phyloP scores from a whole-genome alignment of 1,140 invertebrate species.

The Luehdorfia chinensis region DNA sequence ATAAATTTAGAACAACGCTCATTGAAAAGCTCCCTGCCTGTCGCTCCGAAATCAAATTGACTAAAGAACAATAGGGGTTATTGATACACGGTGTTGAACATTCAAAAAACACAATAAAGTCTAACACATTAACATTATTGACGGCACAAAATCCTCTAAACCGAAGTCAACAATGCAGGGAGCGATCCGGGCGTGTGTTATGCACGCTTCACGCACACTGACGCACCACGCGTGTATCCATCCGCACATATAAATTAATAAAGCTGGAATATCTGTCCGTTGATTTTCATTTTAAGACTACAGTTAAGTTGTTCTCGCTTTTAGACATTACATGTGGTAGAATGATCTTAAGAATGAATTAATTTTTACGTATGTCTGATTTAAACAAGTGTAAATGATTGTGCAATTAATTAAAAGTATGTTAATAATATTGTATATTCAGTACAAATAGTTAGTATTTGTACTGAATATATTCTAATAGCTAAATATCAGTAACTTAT shows the following conservation, averaged over 20 bases:
- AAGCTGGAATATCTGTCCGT: neutral
- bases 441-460: no score
- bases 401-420: no score
- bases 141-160: slow-evolving; percentile 29
- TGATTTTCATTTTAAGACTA: neutral
- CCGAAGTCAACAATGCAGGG: slow-evolving; percentile 35
- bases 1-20: neutral
- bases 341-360: no score
- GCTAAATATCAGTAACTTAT: no score
- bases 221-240: slow-evolving; percentile 14
- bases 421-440: no score
- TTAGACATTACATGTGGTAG: no score
- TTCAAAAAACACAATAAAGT: slow-evolving; percentile 13
- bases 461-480: no score
- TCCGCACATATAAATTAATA: no score
- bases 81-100: slow-evolving; percentile 5
- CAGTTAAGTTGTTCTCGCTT: no score
- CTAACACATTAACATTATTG: slow-evolving; percentile 18
- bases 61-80: slow-evolving; percentile 9
- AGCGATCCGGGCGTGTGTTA: slow-evolving; percentile 31
- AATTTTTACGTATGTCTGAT: no score
- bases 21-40: neutral
- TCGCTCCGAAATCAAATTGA: slow-evolving; percentile 2
- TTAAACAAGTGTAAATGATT: no score
- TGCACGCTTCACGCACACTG: slow-evolving; percentile 43